Base-by-base conservation (phyloP, 2,888 invertebrate genomes). In the Ramazzottius varieornatus region DNA sequence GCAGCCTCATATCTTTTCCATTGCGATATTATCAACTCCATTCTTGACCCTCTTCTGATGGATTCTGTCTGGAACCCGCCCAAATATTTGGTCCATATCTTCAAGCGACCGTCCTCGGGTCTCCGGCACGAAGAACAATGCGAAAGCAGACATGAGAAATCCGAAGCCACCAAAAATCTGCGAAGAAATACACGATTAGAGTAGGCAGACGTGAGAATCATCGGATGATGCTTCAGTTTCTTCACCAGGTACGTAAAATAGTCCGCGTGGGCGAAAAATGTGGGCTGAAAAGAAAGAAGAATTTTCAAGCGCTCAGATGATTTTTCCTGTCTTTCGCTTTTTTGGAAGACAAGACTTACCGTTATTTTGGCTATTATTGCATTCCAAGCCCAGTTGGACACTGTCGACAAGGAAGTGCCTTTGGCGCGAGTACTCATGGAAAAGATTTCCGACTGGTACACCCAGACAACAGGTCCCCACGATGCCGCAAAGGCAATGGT, bases 341-440 rank as follows among this genome's bases (percentile, higher is more conserved):
- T 40, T 40, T 8, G 8, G 40, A 13, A 40, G 8, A 20, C 20
- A 8, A 40, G 8, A 40, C 20, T 8, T 40, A 40, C 40, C 40
- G 40, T 54, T 4, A 54, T 54, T 29, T 54, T 54, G 4, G 54
- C 54, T 16, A 54, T 54, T 4, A 54, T 54, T 4, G 54, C 54
- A 54, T 54, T 54, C 54, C 54, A 54, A 13, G 29, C 29, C 54
- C 54, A 54, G 54, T 54, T 54, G 13, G 54, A 54, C 20, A 54
- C 24, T 24, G 54, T 54, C 4, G 16, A 54, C 16, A 16, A n/a
- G 20, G 54, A 16, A 4, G 54, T 54, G n/a, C 54, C 54, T 24
- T 54, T 54, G 29, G 54, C 54, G 24, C 54, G 54, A 24, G 4
- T 8, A 54, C 29, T 16, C 20, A 54, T 54, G 29, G 54, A 24